Base-by-base conservation (phyloP, 1,140 invertebrate species). In the Anthonomus grandis region DNA sequence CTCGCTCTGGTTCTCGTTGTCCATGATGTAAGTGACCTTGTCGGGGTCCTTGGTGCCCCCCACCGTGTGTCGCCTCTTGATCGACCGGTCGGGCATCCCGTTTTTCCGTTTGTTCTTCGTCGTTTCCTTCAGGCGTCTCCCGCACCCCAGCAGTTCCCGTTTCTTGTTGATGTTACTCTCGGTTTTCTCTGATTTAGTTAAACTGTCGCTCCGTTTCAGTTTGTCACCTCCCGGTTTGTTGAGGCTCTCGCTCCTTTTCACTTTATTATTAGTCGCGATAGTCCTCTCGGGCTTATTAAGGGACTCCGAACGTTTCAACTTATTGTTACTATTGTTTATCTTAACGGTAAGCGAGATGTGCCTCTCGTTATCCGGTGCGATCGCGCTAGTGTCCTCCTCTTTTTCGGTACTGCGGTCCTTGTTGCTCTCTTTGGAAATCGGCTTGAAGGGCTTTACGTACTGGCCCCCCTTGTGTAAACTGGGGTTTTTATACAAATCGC, bases 61-160 rank as follows among this genome's bases (percentile, higher is more conserved):
- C 0, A 95, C 91, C 1, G 92, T 95, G 74, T 95, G 92, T n/a
- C 92, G 78, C 10, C 92, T 78, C 72, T 92, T 91, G 59, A 92
- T 90, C 27, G 86, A 87, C 36, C 86, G 74, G 69, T 87, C 85
- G 0, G 82, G 83, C 81, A 85, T 86, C 25, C 84, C 85, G 68
- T 86, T 87, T 73, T 87, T 87, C 46, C 85, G 72, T 70, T 87
- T 87, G 38, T 86, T 70, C 68, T 86, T 86, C 8, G 81, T 81
- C 37, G 80, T 75, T 65, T 65, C 76, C 71, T 64, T 79, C 65
- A 67, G 79, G 76, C 57, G 74, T 63, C 59, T 72, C 62, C 41
- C 73, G 66, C 52, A 59, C 46, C 71, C 71, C 31, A 76, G 77
- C 42, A 81, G 74, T 69, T 89, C 86, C 6, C 86, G 78, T 37